Evolutionary conservation across 1,140 invertebrate species (phyloP).

Genomic region (Zaprionus ghesquierei): DNA sequence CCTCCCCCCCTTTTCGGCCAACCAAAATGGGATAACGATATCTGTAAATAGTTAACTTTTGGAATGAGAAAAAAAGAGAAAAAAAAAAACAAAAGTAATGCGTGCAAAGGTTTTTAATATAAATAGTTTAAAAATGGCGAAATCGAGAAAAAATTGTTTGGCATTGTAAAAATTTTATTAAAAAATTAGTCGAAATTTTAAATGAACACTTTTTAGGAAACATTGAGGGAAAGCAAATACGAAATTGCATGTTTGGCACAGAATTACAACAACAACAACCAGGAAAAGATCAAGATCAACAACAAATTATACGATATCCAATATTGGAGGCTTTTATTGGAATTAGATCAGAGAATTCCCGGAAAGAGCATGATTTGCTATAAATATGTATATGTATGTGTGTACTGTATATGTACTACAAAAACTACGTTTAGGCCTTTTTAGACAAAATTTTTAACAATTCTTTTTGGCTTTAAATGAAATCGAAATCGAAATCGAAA

Average conservation of each 20-base stretch:
- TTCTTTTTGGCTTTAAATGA: conserved; percentile 68
- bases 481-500: conserved; percentile 32
- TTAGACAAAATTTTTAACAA: conserved; percentile 76
- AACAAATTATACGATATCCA: conserved; percentile 55
- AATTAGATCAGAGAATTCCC: conserved; percentile 58
- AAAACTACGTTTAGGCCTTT: conserved; percentile 70
- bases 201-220: conserved; percentile 69
- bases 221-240: conserved; percentile 44
- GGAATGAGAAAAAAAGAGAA: conserved; percentile 43
- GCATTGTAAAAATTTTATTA: conserved; percentile 55
- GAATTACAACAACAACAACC: conserved; percentile 47
- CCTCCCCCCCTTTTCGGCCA: conserved; percentile 48
- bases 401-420: conserved; percentile 60
- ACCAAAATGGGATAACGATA: conserved; percentile 44
- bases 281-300: conserved; percentile 22
- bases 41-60: conserved; percentile 68
- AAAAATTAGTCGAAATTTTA: conserved; percentile 73
- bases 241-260: conserved; percentile 58
- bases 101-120: conserved; percentile 72
- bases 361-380: conserved; percentile 75
- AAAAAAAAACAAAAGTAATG: conserved; percentile 68
- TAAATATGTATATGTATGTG: conserved; percentile 56
- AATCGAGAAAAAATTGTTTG: conserved; percentile 49
- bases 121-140: conserved; percentile 36
- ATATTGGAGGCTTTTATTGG: conserved; percentile 76